Evolutionary conservation across 2,797 vertebrate species (phyloP).

Genomic region (Urophycis tenuis): DNA sequence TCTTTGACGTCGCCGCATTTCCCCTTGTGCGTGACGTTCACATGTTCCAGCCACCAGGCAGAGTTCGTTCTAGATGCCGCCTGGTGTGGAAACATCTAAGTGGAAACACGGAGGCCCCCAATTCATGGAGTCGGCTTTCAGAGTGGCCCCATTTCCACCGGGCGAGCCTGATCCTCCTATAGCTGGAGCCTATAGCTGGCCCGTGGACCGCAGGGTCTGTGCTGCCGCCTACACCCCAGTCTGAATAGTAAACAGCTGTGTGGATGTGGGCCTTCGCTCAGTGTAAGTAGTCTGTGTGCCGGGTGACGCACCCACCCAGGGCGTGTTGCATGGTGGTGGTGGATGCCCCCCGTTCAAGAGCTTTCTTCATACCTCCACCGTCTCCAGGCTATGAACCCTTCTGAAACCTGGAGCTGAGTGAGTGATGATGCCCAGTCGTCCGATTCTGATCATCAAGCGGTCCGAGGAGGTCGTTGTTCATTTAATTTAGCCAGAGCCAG

Average conservation of each 20-base stretch:
- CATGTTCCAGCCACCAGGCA: conserved; percentile 1
- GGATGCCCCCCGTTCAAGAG: no score
- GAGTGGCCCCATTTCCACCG: background rate
- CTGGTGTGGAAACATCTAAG: no score
- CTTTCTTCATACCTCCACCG: no score
- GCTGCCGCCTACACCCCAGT: background rate
- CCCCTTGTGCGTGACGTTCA: background rate
- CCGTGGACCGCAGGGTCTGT: background rate
- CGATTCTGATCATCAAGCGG: no score
- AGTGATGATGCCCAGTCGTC: no score
- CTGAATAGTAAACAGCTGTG: background rate
- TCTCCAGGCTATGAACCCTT: no score
- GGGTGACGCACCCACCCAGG: background rate
- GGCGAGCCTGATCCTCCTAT: background rate
- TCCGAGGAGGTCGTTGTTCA: background rate
- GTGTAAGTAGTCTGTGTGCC: background rate
- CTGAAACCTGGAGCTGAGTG: no score
- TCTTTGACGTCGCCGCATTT: background rate
- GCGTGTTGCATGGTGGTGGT: no score
- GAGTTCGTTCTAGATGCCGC: no score
- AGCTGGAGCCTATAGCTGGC: no score
- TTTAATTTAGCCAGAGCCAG: background rate
- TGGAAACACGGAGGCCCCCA: conserved; percentile 20
- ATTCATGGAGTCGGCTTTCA: conserved; percentile 19
- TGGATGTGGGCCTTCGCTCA: background rate